Conservation (phyloP, 2,113 vertebrate genomes). For the Python bivittatus region DNA sequence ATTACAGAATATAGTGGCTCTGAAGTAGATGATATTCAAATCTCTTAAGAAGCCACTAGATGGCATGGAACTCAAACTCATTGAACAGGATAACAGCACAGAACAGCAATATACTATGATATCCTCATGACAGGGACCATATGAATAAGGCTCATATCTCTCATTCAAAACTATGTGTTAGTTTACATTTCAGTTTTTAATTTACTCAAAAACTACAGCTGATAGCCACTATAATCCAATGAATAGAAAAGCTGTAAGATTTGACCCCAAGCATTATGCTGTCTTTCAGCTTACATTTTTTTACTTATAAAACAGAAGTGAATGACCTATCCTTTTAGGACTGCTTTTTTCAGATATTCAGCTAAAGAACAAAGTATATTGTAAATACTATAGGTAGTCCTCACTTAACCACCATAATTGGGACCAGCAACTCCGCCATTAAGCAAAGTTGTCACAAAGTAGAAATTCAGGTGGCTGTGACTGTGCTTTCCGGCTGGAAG, state of each 20-base stretch:
- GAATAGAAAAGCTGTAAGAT: not conserved
- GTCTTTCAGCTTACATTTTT: not conserved
- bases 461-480: not conserved
- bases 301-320: not conserved
- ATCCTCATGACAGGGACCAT: not conserved
- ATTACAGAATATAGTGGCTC: conserved; percentile 1
- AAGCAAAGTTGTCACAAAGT: not conserved
- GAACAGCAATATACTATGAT: not conserved
- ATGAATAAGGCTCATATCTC: too few relatives aligned
- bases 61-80: not conserved
- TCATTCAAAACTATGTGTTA: not conserved
- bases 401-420: not conserved
- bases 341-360: not conserved
- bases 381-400: not conserved
- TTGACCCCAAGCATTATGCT: not conserved
- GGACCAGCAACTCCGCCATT: not conserved
- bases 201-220: not conserved
- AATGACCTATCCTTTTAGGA: not conserved
- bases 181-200: not conserved
- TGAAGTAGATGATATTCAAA: not conserved
- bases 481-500: not conserved
- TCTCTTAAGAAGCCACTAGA: not conserved
- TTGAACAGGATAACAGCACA: not conserved
- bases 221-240: not conserved
- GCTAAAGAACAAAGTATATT: not conserved